Evolutionary conservation across 2,797 vertebrate species (phyloP).

Genomic region (Thamnophis elegans): DNA sequence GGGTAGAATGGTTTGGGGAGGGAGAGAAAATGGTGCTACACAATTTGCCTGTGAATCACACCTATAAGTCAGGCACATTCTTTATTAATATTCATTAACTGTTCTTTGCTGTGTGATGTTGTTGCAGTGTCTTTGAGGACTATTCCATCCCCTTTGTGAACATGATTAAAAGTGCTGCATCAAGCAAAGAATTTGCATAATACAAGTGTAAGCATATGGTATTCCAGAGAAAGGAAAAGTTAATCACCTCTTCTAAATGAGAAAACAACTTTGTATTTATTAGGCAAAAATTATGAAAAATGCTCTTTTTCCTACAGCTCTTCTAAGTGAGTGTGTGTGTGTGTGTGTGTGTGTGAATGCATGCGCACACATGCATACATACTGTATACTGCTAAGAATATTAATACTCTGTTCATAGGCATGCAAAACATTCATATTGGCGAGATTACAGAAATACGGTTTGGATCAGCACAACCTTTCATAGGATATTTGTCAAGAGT

Average conservation of each 20-base stretch:
- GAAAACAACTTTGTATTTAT: conserved; percentile 12
- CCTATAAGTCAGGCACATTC: neutral
- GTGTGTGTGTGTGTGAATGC: neutral
- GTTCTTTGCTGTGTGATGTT: neutral
- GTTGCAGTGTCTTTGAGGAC: neutral
- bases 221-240: conserved; percentile 1
- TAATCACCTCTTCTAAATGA: conserved; percentile 14
- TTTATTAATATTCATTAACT: conserved; percentile 13
- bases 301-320: neutral
- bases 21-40: neutral
- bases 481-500: neutral
- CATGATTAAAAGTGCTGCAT: neutral
- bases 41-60: conserved; percentile 1
- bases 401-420: neutral
- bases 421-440: neutral
- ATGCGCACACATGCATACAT: neutral
- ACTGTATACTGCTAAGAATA: neutral
- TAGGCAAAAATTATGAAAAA: conserved; percentile 10
- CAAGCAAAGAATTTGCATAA: neutral
- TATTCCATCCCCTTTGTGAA: neutral
- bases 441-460: neutral
- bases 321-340: neutral
- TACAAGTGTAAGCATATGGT: conserved; percentile 11
- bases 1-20: neutral
- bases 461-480: neutral